phyloP scores from a whole-genome alignment of 1,140 invertebrate genomes.

The Dolichoris vasculosae region DNA sequence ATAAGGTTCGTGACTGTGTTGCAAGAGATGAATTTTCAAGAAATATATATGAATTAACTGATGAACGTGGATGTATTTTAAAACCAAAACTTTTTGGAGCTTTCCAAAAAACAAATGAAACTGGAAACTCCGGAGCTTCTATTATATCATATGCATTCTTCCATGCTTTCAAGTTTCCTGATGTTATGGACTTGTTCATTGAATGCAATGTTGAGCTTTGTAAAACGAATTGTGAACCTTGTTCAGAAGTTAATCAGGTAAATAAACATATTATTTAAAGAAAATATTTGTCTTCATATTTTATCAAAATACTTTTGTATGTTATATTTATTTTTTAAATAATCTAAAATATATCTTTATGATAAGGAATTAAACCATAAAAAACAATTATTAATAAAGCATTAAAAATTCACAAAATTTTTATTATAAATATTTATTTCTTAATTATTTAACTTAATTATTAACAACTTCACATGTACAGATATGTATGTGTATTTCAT shows the following conservation, averaged over 20 bases:
- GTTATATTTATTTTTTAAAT: too few species aligned
- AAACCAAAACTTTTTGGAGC: slow-evolving; percentile 88
- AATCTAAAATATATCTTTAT: too few species aligned
- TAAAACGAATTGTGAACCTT: slow-evolving; percentile 86
- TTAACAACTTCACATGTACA: too few species aligned
- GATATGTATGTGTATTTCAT: too few species aligned
- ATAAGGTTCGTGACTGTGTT: slow-evolving; percentile 82
- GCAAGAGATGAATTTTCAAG: slow-evolving; percentile 81
- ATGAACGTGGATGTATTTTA: slow-evolving; percentile 85
- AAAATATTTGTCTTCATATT: too few species aligned
- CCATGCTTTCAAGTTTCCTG: slow-evolving; percentile 92
- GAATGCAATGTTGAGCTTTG: slow-evolving; percentile 91
- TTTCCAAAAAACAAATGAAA: slow-evolving; percentile 86
- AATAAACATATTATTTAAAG: neutral
- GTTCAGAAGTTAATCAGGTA: slow-evolving; percentile 80
- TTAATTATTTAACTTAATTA: too few species aligned
- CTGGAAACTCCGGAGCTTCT: slow-evolving; percentile 83
- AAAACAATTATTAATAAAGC: too few species aligned
- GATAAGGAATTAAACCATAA: too few species aligned
- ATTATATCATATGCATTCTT: slow-evolving; percentile 88
- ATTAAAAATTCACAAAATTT: too few species aligned
- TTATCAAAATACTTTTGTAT: too few species aligned
- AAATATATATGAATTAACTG: slow-evolving; percentile 82
- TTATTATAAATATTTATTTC: too few species aligned
- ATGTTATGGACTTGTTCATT: slow-evolving; percentile 88